These are phyloP conservation scores for Sebastes taczanowskii DNA, from an alignment of 2,797 vertebrate species.

Conservation along the genomic window DNA sequence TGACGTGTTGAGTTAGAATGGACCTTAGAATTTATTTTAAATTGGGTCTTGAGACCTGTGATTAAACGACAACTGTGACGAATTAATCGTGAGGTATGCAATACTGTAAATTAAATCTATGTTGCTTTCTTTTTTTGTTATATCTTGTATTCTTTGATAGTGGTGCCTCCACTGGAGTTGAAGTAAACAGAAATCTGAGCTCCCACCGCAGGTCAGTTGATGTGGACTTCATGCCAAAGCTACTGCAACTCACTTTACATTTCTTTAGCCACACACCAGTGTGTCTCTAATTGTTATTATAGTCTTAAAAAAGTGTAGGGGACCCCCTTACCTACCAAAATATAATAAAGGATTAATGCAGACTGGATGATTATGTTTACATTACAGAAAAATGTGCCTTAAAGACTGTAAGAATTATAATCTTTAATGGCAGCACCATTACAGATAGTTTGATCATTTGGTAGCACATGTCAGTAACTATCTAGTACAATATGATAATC, in stretches of 20 bases:
- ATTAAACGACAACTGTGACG: background rate
- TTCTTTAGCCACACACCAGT: conserved; percentile 36
- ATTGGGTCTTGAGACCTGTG: background rate
- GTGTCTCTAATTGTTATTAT: background rate
- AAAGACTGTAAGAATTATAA: too few species aligned
- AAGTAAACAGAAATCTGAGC: conserved; percentile 81
- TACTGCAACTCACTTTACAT: conserved; percentile 49
- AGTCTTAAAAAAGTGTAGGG: background rate
- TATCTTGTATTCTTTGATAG: background rate
- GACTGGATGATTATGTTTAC: too few species aligned
- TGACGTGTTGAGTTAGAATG: too few species aligned
- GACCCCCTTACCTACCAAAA: background rate
- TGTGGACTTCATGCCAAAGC: conserved; percentile 64
- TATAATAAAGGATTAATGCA: background rate
- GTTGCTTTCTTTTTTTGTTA: background rate
- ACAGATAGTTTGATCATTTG: conserved; percentile 28
- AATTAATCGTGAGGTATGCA: background rate
- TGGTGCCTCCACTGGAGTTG: conserved; percentile 41
- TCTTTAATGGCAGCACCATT: background rate
- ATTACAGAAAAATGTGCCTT: too few species aligned
- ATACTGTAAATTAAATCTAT: background rate
- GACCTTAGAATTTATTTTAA: too few species aligned
- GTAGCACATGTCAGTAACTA: background rate
- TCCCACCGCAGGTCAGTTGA: conserved; percentile 65
- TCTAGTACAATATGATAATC: background rate